Evolutionary conservation across 2,113 vertebrate species (phyloP).

Genomic region (Eurystomus gularis): DNA sequence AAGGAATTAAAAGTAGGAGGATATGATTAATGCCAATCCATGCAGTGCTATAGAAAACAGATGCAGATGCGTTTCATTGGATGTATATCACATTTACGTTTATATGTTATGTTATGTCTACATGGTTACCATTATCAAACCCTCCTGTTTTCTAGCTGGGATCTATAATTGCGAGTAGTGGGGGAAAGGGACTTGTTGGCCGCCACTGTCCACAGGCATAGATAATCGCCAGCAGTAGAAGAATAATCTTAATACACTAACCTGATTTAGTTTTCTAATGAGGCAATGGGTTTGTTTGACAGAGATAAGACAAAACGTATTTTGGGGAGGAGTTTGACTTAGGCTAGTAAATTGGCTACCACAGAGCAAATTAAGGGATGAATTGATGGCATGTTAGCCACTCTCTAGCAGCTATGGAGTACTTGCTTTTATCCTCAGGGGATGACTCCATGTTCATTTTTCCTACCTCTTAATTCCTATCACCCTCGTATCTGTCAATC

Average conservation of each 20-base stretch:
- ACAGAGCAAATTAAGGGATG: not conserved
- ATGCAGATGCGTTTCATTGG: conserved; percentile 11
- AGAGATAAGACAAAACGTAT: not conserved
- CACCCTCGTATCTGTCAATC: not conserved
- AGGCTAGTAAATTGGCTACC: not conserved
- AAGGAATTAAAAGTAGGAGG: conserved; percentile 46
- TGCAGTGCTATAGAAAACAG: not conserved
- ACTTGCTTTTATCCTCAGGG: not conserved
- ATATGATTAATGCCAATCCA: conserved; percentile 43
- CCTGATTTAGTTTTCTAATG: not conserved
- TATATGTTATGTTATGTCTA: not conserved
- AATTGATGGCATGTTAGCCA: not conserved
- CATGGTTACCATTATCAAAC: conserved; percentile 20
- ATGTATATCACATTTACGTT: not conserved
- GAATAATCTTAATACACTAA: not conserved
- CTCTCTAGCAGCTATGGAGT: not conserved
- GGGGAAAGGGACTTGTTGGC: not conserved
- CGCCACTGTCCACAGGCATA: not conserved
- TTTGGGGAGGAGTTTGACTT: not conserved
- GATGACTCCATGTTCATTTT: not conserved
- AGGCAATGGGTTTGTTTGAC: not conserved
- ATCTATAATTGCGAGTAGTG: not conserved
- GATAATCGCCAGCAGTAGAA: not conserved
- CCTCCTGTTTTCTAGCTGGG: not conserved
- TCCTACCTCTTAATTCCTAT: not conserved